Conservation (phyloP, 2,113 vertebrate genomes). For the Podarcis raffonei region DNA sequence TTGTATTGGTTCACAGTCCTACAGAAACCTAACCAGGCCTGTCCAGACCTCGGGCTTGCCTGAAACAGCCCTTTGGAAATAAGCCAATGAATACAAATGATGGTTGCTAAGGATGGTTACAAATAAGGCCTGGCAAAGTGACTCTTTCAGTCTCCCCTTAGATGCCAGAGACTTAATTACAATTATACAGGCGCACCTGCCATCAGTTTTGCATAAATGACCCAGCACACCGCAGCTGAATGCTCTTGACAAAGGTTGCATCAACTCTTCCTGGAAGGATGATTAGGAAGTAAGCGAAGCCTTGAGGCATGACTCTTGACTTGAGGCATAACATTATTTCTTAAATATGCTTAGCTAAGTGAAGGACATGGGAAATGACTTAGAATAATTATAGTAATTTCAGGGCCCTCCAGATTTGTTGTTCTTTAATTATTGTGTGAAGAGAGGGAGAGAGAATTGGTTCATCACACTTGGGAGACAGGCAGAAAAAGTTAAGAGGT, state of each 20-base stretch:
- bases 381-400: not conserved
- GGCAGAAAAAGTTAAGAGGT: not conserved
- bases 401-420: not conserved
- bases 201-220: not conserved
- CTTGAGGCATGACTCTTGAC: not conserved
- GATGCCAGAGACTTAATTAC: not conserved
- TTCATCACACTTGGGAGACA: not conserved
- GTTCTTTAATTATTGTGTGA: not conserved
- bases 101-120: no score
- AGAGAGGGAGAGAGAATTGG: not conserved
- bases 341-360: not conserved
- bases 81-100: not conserved
- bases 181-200: not conserved
- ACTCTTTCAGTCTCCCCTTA: not conserved
- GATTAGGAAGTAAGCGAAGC: not conserved
- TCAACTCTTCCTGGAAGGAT: not conserved
- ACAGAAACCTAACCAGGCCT: not conserved
- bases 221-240: not conserved
- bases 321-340: not conserved
- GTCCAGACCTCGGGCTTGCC: not conserved
- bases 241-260: not conserved
- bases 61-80: not conserved
- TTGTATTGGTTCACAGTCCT: not conserved
- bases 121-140: not conserved
- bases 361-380: not conserved